A percentile compares a stretch with the other conserved stretches of the same genome.
Evolutionary conservation across 2,888 invertebrate species (phyloP).

Genomic region (Eustalomyia histrio): DNA sequence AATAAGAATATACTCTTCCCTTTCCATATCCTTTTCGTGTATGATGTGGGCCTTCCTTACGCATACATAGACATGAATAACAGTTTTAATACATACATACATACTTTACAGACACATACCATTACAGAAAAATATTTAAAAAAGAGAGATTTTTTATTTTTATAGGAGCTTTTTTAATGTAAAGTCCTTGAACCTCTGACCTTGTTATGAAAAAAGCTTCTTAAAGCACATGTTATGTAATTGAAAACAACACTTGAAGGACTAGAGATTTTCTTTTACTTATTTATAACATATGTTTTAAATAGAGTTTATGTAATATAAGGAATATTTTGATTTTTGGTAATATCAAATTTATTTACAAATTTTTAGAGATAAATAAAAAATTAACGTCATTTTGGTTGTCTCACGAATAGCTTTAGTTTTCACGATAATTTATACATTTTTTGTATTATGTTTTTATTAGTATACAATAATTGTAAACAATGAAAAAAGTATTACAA

Average conservation of each 20-base stretch:
- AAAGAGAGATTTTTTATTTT: constrained; percentile 33
- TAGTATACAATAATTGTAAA: no score
- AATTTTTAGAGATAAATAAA: no score
- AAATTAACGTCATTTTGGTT: no score
- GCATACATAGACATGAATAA: not conserved
- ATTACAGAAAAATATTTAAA: not conserved
- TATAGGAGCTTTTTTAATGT: constrained; percentile 59
- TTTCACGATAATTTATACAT: no score
- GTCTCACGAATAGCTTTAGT: no score
- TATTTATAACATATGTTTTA: not conserved
- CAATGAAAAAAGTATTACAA: no score
- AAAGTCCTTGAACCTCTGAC: constrained; percentile 63
- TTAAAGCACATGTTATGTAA: constrained; percentile 54
- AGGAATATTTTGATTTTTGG: no score
- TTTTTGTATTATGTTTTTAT: no score
- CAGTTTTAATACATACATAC: not conserved
- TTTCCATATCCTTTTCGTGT: no score
- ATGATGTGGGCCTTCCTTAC: no score
- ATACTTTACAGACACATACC: not conserved
- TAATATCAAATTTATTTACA: no score
- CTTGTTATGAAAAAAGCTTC: constrained; percentile 53
- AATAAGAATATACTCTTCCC: no score
- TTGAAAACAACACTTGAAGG: constrained; percentile 48
- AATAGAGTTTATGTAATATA: not conserved
- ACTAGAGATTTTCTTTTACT: not conserved